These are phyloP conservation scores for Lordiphosa clarofinis DNA, from an alignment of 1,140 invertebrate genomes.

Conservation along the genomic window DNA sequence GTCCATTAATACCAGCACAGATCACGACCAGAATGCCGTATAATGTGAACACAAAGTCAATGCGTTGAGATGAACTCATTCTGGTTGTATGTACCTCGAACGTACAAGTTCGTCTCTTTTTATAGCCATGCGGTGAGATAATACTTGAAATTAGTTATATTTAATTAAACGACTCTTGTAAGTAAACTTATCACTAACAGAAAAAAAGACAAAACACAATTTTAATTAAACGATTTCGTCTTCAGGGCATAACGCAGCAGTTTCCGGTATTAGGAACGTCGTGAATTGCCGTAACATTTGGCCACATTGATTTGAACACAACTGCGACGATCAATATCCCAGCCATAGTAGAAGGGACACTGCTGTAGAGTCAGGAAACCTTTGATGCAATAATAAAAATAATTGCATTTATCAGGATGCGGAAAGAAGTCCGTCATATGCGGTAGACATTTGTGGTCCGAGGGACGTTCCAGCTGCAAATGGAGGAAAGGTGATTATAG, in stretches of 20 bases:
- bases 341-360: constrained; percentile 74
- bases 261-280: constrained; percentile 42
- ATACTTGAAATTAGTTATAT: constrained; percentile 59
- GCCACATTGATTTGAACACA: constrained; percentile 66
- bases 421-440: constrained; percentile 72
- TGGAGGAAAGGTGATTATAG: too few relatives aligned
- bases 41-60: constrained; percentile 23
- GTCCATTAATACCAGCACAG: constrained; percentile 9
- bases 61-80: constrained; percentile 42
- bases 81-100: constrained; percentile 23
- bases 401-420: constrained; percentile 71
- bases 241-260: constrained; percentile 1
- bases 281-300: constrained; percentile 59
- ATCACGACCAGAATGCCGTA: constrained; percentile 15
- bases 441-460: constrained; percentile 61
- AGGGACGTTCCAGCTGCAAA: constrained; percentile 41
- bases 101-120: constrained; percentile 45
- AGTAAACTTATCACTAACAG: constrained; percentile 54
- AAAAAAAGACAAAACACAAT: constrained; percentile 31
- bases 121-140: constrained; percentile 36
- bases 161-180: constrained; percentile 62
- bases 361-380: constrained; percentile 71
- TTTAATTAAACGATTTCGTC: constrained; percentile 4
- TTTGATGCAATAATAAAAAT: constrained; percentile 76
- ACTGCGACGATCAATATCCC: constrained; percentile 64